Percentiles rank a stretch among this genome's conserved stretches.
Evolutionary conservation across 2,888 invertebrate species (phyloP).

Genomic region (Tipula unca): DNA sequence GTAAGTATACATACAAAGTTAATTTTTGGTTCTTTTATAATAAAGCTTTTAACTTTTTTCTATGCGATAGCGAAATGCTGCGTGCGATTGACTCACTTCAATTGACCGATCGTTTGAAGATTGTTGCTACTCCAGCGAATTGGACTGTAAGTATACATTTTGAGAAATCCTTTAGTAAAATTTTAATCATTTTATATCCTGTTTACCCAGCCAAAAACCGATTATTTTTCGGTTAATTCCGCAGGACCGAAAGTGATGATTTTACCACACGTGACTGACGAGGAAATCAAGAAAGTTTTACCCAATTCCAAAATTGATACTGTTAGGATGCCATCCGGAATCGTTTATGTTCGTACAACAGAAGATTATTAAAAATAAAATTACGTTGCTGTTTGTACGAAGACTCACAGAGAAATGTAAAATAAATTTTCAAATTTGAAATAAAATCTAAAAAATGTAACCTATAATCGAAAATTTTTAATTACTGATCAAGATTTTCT

Average conservation of each 20-base stretch:
- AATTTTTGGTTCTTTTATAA: neutral
- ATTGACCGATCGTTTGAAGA: conserved; percentile 57
- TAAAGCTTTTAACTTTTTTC: neutral
- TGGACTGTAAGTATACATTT: conserved; percentile 37
- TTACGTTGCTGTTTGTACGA: too few species aligned
- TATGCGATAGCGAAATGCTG: conserved; percentile 62
- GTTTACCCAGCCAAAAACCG: conserved; percentile 22
- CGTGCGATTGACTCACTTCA: conserved; percentile 77
- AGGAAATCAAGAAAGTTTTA: conserved; percentile 48
- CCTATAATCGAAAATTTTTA: too few species aligned
- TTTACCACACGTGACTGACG: conserved; percentile 57
- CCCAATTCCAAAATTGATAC: conserved; percentile 43
- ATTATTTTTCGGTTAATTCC: conserved; percentile 16
- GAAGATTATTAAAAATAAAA: conserved; percentile 52
- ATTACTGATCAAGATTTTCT: too few species aligned
- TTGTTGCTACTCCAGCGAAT: conserved; percentile 77
- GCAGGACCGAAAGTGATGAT: conserved; percentile 73
- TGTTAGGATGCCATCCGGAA: conserved; percentile 66
- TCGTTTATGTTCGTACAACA: conserved; percentile 64
- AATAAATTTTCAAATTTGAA: too few species aligned
- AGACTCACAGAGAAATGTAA: too few species aligned
- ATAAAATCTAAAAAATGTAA: too few species aligned
- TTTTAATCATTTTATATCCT: neutral
- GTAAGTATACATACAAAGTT: conserved; percentile 45
- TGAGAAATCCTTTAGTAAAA: neutral